phyloP scores from a whole-genome alignment of 2,797 vertebrate genomes.

The Lepidocolaptes lacrymiger region DNA sequence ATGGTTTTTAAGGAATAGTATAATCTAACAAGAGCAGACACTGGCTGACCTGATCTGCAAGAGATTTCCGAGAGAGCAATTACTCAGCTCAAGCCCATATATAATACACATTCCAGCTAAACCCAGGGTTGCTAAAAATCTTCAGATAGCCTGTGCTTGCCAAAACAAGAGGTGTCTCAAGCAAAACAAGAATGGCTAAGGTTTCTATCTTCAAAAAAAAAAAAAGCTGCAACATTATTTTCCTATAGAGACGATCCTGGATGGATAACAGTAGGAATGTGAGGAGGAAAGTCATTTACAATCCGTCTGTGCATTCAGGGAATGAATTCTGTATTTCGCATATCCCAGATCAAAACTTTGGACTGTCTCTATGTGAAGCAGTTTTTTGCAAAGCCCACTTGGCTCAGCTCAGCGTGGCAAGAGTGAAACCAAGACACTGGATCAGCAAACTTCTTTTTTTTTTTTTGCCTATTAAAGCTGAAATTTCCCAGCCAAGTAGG shows the following conservation, averaged over 20 bases:
- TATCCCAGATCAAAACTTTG: not conserved
- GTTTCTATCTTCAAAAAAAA: not conserved
- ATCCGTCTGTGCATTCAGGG: not conserved
- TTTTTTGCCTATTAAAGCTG: not conserved
- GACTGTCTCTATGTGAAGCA: not conserved
- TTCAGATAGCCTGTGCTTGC: not conserved
- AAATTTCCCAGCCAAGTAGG: not conserved
- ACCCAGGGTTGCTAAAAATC: not conserved
- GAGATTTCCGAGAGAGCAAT: not conserved
- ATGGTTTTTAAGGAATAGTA: not conserved
- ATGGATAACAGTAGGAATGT: not conserved
- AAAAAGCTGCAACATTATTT: not conserved
- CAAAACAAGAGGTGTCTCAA: not conserved
- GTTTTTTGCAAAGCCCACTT: not conserved
- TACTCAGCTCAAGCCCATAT: not conserved
- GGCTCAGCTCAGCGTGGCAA: not conserved
- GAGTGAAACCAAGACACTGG: not conserved
- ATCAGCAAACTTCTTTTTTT: not conserved
- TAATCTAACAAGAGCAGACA: not conserved
- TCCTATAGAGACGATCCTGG: not conserved
- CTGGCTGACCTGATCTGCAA: not conserved
- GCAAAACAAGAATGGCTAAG: not conserved
- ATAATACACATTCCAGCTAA: slow-evolving; percentile 3
- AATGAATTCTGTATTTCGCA: not conserved
- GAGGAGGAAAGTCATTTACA: not conserved